These are phyloP conservation scores for Megaceryle maxima DNA, from an alignment of 2,113 vertebrate genomes.

Conservation along the genomic window DNA sequence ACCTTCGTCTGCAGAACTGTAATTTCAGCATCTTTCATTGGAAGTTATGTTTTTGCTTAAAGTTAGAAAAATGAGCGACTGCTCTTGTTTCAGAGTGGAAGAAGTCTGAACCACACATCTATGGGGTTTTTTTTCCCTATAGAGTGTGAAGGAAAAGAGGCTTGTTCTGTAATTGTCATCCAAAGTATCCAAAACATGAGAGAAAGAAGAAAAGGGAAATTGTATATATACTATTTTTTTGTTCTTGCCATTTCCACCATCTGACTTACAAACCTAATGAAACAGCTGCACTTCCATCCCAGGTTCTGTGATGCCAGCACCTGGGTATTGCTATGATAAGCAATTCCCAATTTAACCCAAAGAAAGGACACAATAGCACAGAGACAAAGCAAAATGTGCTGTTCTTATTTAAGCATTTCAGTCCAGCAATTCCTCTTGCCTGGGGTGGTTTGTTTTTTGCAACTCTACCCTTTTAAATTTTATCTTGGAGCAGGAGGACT, in stretches of 20 bases:
- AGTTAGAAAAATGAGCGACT: neutral
- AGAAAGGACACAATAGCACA: neutral
- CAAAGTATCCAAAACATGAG: neutral
- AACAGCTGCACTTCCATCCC: neutral
- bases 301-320: neutral
- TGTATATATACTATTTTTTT: neutral
- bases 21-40: neutral
- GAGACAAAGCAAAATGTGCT: neutral
- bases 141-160: neutral
- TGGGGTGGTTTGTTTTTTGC: neutral
- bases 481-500: neutral
- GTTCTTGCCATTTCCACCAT: neutral
- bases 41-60: neutral
- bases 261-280: neutral
- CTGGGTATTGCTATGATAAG: neutral
- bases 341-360: neutral
- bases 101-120: rapidly evolving
- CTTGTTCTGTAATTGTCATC: neutral
- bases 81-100: neutral
- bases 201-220: neutral
- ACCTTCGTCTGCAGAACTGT: neutral
- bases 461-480: neutral
- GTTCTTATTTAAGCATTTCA: neutral
- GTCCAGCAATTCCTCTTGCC: neutral
- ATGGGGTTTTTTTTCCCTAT: neutral